phyloP scores from a whole-genome alignment of 2,113 vertebrate genomes.

The Bos indicus region DNA sequence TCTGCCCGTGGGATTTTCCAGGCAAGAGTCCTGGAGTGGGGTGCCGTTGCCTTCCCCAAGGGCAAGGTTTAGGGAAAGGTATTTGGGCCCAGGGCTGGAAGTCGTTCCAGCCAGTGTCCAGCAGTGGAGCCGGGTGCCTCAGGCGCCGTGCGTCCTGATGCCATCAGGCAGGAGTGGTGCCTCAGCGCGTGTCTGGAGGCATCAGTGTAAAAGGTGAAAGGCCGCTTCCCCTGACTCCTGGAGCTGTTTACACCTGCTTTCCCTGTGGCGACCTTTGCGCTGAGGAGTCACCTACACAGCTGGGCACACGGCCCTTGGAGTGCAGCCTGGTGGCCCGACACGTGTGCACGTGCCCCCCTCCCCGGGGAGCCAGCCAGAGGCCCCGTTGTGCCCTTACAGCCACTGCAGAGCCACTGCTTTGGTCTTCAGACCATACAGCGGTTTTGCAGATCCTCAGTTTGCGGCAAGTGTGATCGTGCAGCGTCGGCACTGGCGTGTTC shows the following conservation, averaged over 20 bases:
- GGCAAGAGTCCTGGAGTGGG: no score
- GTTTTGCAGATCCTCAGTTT: not conserved
- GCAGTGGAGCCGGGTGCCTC: not conserved
- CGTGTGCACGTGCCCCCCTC: not conserved
- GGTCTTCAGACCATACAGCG: not conserved
- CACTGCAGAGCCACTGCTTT: no score
- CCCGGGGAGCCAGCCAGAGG: not conserved
- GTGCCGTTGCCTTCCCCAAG: no score
- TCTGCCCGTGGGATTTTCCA: no score
- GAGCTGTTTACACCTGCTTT: not conserved
- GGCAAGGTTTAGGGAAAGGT: not conserved
- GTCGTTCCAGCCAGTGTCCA: not conserved
- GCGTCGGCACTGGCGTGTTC: not conserved
- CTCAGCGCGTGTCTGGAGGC: not conserved
- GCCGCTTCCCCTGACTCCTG: not conserved
- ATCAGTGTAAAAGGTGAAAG: not conserved
- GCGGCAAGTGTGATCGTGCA: fast-evolving
- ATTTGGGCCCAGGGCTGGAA: not conserved
- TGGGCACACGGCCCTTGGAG: fast-evolving
- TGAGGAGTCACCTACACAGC: not conserved
- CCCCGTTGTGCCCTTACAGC: not conserved
- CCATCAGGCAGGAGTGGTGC: not conserved
- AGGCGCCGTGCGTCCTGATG: fast-evolving
- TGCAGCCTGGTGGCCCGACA: not conserved
- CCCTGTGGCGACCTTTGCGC: not conserved